Evolutionary conservation across 2,888 invertebrate genomes (phyloP), one percentile per base, ranked within the genome.

Genomic region (Lasioglossum villosulum): DNA sequence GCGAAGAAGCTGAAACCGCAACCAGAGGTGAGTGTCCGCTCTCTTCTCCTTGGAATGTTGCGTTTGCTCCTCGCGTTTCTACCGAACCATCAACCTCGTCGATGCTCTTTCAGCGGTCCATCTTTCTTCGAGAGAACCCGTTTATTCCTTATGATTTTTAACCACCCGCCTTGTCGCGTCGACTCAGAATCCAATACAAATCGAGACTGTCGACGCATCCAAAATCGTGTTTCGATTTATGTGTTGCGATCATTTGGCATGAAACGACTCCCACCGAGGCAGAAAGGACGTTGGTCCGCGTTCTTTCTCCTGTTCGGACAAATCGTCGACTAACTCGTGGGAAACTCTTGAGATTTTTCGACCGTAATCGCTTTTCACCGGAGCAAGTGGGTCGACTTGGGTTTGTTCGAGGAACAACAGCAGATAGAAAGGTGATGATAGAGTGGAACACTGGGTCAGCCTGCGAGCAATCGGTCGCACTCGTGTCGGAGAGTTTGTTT

Each of bases 11-110:
- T 84, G 85, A 86, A 88, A 89, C 86, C 91, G 80, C 83, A 75
- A 83, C 48, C 78, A 83, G 59, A 91, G 91, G 91, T 90, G 91
- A 90, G 91, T 91, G 91, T 73, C 88, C 90, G 88, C 85, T 89
- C 89, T 89, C 88, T 84, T 87, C 90, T 88, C 79, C 76, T 75
- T 86, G 91, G 90, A 91, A 90, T 89, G 88, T 91, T 90, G 91
- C 88, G 90, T 90, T 78, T 42, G 80, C 86, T 80, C 79, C 84
- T 86, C 86, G 79, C 82, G 56, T 82, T 80, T 72, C 78, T 72
- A 63, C 80, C 80, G 78, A 77, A 68, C 37, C 78, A 82, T 68
- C 42, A 66, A 34, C 30, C 75, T 78, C 75, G 74, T 85, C 76
- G 78, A 37, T 68, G 3, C 68, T 78, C 75, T 80, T 70, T 70